A percentile compares a stretch with the other conserved stretches of the same genome.
Evolutionary conservation across 2,888 invertebrate species (phyloP).

Genomic region (Latrodectus hesperus): DNA sequence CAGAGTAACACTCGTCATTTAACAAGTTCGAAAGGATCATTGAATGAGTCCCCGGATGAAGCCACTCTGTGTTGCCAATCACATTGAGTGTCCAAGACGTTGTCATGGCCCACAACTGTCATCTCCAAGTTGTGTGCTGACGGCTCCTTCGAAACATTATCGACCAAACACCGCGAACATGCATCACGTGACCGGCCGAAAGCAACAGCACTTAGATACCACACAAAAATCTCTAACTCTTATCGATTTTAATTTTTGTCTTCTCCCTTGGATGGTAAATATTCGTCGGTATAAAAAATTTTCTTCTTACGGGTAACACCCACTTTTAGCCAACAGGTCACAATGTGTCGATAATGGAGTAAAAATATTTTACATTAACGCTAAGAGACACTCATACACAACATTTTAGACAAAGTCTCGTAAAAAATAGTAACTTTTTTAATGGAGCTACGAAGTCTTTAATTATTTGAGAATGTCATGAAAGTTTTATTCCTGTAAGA

Average conservation of each 20-base stretch:
- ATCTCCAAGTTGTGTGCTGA: slow-evolving; percentile 33
- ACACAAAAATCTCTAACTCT: slow-evolving; percentile 50
- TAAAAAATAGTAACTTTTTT: no score
- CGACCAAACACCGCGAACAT: slow-evolving; percentile 40
- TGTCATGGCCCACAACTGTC: slow-evolving; percentile 23
- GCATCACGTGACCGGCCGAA: slow-evolving; percentile 50
- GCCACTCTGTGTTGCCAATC: not conserved
- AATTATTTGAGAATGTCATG: no score
- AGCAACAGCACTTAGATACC: slow-evolving; percentile 68
- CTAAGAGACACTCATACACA: no score
- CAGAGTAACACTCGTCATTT: no score
- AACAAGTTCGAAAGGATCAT: no score
- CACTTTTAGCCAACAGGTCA: slow-evolving; percentile 7
- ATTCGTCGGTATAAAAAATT: slow-evolving; percentile 29
- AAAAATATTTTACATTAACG: not conserved
- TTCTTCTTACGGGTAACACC: not conserved
- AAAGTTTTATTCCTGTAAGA: no score
- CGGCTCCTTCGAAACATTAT: slow-evolving; percentile 53
- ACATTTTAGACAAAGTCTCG: no score
- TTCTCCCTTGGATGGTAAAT: not conserved
- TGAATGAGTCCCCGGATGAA: not conserved
- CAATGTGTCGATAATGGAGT: not conserved
- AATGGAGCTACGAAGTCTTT: no score
- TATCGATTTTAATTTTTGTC: slow-evolving; percentile 43
- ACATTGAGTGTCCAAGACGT: slow-evolving; percentile 11